Percentiles rank a stretch among this genome's conserved stretches.
phyloP scores from a whole-genome alignment of 2,888 invertebrate species.

The Stomorhina lunata region DNA sequence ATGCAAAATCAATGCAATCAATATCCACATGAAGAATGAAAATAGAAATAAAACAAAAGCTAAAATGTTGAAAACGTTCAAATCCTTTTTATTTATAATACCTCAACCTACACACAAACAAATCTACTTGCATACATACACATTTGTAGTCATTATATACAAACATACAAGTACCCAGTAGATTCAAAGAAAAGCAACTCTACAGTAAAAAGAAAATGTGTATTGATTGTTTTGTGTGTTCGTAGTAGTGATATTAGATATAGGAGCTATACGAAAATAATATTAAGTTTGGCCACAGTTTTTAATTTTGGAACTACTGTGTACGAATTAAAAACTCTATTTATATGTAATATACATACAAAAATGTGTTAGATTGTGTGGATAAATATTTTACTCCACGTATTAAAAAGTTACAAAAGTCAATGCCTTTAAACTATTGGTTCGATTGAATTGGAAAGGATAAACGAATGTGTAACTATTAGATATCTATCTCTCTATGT shows the following conservation, averaged over 20 bases:
- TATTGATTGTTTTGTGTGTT: no score
- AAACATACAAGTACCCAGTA: no score
- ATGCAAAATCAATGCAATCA: constrained; percentile 60
- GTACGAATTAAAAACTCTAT: no score
- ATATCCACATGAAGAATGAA: background rate
- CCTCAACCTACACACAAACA: background rate
- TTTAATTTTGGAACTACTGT: no score
- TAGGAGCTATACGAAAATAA: no score
- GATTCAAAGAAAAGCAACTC: no score
- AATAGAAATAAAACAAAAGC: background rate
- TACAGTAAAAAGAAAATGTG: no score
- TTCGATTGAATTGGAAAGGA: constrained; percentile 14
- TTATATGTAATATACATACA: no score
- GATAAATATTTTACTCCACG: background rate
- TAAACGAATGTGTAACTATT: no score
- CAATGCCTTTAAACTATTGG: constrained; percentile 46
- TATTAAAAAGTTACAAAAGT: constrained; percentile 55
- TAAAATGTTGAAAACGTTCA: constrained; percentile 31
- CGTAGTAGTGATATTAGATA: no score
- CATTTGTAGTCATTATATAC: constrained; percentile 18
- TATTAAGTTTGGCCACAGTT: no score
- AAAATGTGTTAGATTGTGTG: background rate
- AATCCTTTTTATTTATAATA: constrained; percentile 4
- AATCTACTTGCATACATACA: background rate
- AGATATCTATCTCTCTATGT: no score